These are phyloP conservation scores for Gymnogyps californianus DNA, from an alignment of 2,113 vertebrate genomes.

Conservation along the genomic window DNA sequence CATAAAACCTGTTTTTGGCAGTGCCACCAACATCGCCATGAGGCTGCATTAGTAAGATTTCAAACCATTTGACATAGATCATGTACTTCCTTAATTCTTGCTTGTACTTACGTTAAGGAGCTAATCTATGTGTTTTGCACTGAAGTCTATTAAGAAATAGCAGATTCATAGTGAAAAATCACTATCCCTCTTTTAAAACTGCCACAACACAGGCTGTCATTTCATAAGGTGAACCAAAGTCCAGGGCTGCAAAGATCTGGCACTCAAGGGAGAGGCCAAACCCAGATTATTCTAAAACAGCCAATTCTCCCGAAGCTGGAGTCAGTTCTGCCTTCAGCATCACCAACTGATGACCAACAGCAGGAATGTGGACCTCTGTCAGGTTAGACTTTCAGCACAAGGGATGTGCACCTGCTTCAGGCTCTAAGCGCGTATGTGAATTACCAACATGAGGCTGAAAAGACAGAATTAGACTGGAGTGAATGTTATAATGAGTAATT, in stretches of 20 bases:
- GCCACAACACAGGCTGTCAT: background rate
- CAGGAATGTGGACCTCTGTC: accelerated
- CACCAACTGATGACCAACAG: background rate
- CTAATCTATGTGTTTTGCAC: background rate
- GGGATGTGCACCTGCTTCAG: background rate
- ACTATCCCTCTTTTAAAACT: background rate
- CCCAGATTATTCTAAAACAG: background rate
- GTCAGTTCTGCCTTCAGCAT: background rate
- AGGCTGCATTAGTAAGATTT: background rate
- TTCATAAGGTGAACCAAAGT: background rate
- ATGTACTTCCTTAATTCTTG: background rate
- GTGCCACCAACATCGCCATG: background rate
- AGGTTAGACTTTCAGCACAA: background rate
- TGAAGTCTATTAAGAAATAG: background rate
- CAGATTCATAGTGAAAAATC: background rate
- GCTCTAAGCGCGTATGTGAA: background rate
- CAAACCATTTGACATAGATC: background rate
- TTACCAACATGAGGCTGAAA: background rate
- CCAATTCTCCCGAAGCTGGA: accelerated
- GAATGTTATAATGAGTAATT: background rate
- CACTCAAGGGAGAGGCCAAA: background rate
- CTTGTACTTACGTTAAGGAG: background rate
- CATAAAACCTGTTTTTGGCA: background rate
- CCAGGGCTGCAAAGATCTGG: background rate
- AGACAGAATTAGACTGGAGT: background rate